Evolutionary conservation across 2,113 vertebrate genomes (phyloP), one percentile per base, ranked within the genome.

Genomic region (Mirza zaza): DNA sequence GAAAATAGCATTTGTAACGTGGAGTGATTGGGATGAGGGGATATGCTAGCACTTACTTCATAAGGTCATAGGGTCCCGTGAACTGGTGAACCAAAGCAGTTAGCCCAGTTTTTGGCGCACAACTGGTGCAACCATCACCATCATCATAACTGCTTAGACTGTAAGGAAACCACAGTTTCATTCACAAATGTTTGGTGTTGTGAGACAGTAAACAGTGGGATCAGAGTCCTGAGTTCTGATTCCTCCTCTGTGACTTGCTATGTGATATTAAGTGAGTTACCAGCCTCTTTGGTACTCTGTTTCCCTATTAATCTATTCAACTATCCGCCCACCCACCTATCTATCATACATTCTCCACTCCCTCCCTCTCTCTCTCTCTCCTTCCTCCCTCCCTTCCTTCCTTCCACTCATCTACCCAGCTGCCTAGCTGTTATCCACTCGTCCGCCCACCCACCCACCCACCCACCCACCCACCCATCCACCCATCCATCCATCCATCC

Each of bases 1-100:
- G 81, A 92, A 95, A 95, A 59, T 94, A 80, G 48, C 39, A 50
- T 59, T 80, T 48, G 21, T 42, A 70, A 59, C 17, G 12, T 32
- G 29, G 11, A 27, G 23, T 55, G 65, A 90, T 4, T 71, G 81
- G 80, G 5, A 12, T 1, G 27, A 57, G 13, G n/a, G 57, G 32
- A 17, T 36, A 39, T 20, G 42, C 13, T 2, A 32, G 39, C 61
- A 36, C 14, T 25, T 65, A 17, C 15, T 70, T 76, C 17, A 23
- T 6, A 13, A 23, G 45, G 70, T 10, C 84, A 17, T 3, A 3
- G 34, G 29, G 42, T 7, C 25, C 39, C 73, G 11, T 14, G 68
- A 21, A 5, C 4, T 2, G 52, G 6, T 29, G 23, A 50, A 29
- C 23, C 11, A 68, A 57, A 84, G 27, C 70, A 29, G 18, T 61